Percentiles rank a stretch among this genome's conserved stretches.
Evolutionary conservation across 2,797 vertebrate genomes (phyloP).

Genomic region (Euphonia xanthogaster): DNA sequence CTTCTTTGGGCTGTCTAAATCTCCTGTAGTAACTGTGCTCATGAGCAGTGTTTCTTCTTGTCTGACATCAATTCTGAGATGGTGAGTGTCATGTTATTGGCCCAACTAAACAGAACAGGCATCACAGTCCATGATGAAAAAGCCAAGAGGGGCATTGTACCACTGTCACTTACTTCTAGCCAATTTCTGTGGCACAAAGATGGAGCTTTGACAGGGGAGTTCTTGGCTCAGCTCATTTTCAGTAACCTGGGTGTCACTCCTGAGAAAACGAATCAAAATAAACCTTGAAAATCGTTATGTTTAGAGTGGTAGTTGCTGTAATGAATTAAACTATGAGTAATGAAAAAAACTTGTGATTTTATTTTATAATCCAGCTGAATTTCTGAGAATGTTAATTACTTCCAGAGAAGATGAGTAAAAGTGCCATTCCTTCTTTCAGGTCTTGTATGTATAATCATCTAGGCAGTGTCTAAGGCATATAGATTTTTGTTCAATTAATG

Average conservation of each 20-base stretch:
- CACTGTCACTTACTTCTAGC: background rate
- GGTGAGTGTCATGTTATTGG: background rate
- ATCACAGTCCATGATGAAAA: background rate
- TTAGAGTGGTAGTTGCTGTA: background rate
- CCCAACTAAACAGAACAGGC: background rate
- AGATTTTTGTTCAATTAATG: background rate
- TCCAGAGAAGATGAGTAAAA: background rate
- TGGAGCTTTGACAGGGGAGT: rapidly evolving
- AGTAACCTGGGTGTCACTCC: background rate
- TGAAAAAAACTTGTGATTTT: background rate
- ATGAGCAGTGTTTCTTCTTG: background rate
- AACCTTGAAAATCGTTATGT: background rate
- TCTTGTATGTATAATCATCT: background rate
- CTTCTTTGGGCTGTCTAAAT: background rate
- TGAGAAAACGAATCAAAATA: background rate
- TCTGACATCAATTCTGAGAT: background rate
- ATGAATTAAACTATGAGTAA: background rate
- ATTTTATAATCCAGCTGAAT: background rate
- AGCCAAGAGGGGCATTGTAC: background rate
- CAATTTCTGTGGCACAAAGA: background rate
- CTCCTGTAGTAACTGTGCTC: background rate
- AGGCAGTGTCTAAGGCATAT: background rate
- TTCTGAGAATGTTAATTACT: background rate
- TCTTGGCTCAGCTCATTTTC: background rate
- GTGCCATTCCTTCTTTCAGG: background rate